A percentile compares a stretch with the other conserved stretches of the same genome.
phyloP scores from a whole-genome alignment of 23 tunicate species.

The Trididemnum clinides region DNA sequence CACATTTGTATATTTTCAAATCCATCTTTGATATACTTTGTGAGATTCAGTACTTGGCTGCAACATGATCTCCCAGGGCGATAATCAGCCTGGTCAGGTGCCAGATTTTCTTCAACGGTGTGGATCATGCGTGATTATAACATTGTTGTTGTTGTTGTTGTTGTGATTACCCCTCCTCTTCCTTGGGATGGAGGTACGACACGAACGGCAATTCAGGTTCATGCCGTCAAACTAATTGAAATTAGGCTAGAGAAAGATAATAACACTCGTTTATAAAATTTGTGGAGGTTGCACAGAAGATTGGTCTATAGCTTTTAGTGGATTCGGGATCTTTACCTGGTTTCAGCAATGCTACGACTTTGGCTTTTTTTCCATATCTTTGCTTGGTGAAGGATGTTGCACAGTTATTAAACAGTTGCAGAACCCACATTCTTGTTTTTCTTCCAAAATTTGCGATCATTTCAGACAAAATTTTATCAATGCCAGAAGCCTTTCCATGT shows the following conservation, averaged over 20 bases:
- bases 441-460: not conserved
- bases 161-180: too few species aligned
- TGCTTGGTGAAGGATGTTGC: too few species aligned
- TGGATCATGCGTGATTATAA: too few species aligned
- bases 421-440: not conserved
- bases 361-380: not conserved
- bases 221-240: too few species aligned
- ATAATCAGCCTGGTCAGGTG: constrained; percentile 31
- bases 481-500: not conserved
- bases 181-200: too few species aligned
- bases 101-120: not conserved
- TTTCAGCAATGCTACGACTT: constrained; percentile 2
- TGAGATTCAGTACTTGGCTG: constrained; percentile 12
- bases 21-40: constrained; percentile 14
- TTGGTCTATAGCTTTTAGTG: constrained; percentile 8
- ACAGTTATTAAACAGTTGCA: constrained; percentile 1
- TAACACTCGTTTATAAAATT: constrained; percentile 7
- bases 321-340: not conserved
- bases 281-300: constrained; percentile 10
- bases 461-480: not conserved
- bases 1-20: not conserved
- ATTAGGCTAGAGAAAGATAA: too few species aligned
- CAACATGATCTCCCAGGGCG: constrained; percentile 12
- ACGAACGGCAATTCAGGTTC: too few species aligned
- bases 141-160: too few species aligned